phyloP scores from a whole-genome alignment of 2,888 invertebrate species.

The Blastobasis lacticolella region DNA sequence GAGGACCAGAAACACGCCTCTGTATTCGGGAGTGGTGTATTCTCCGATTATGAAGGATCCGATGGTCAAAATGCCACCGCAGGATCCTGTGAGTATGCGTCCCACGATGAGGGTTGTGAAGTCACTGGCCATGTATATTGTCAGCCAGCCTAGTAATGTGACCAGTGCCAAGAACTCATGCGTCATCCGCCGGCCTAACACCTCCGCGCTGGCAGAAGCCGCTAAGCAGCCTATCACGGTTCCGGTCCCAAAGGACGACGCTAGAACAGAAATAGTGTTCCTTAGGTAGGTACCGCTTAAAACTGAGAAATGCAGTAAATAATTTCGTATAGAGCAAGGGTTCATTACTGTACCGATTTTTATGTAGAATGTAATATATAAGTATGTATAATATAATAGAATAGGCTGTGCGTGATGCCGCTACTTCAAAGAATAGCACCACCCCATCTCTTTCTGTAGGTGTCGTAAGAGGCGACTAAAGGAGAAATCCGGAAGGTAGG shows the following conservation, averaged over 20 bases:
- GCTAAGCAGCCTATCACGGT: conserved; percentile 22
- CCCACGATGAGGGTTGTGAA: conserved; percentile 34
- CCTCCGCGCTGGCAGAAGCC: conserved; percentile 21
- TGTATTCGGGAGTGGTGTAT: conserved; percentile 31
- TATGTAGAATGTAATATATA: too few species aligned
- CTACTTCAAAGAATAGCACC: too few species aligned
- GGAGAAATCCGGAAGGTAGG: too few species aligned
- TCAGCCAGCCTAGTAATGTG: conserved; percentile 59
- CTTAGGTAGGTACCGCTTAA: too few species aligned
- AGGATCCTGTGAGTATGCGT: conserved; percentile 40
- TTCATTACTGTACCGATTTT: too few species aligned
- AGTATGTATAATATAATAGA: too few species aligned
- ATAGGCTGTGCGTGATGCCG: too few species aligned
- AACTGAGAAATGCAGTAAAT: too few species aligned
- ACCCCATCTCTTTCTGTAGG: too few species aligned
- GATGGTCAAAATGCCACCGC: conserved; percentile 53
- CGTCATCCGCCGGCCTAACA: conserved; percentile 53
- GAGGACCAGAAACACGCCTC: conserved; percentile 36
- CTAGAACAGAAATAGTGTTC: conserved; percentile 15
- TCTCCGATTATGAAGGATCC: conserved; percentile 42
- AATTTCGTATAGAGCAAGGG: too few species aligned
- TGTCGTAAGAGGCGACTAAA: too few species aligned
- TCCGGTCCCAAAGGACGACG: conserved; percentile 22
- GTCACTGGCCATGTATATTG: conserved; percentile 36
- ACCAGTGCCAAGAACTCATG: conserved; percentile 50